Evolutionary conservation across 2,888 invertebrate species (phyloP).

Genomic region (Rhagonycha fulva): DNA sequence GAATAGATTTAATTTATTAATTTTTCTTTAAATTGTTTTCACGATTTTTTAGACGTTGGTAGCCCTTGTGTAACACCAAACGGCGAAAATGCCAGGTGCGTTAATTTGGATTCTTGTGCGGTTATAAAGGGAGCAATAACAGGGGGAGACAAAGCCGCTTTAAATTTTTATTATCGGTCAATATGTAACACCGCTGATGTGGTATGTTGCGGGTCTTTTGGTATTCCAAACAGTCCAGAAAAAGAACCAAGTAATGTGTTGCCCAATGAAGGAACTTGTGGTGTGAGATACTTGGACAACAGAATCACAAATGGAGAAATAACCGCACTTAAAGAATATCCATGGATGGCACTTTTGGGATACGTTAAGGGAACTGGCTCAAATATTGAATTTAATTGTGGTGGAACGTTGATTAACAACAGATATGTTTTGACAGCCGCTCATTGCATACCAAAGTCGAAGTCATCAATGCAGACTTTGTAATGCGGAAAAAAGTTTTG

Average conservation of each 20-base stretch:
- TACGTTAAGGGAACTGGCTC: constrained; percentile 42
- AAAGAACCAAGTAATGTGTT: neutral
- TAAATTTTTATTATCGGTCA: neutral
- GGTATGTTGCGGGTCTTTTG: neutral
- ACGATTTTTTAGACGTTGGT: neutral
- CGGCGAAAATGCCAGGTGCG: neutral
- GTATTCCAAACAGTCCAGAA: neutral
- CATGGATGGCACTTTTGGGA: constrained; percentile 56
- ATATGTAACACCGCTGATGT: neutral
- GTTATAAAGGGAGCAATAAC: neutral
- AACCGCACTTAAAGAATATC: constrained; percentile 55
- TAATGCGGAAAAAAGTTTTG: neutral
- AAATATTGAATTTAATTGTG: constrained; percentile 51
- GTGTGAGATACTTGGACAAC: neutral
- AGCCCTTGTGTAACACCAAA: neutral
- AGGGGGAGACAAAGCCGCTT: neutral
- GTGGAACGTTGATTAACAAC: constrained; percentile 59
- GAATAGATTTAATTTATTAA: too few species aligned
- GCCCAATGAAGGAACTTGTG: constrained; percentile 13
- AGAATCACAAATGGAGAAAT: constrained; percentile 44
- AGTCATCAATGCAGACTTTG: neutral
- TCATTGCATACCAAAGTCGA: constrained; percentile 28
- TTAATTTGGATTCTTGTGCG: neutral
- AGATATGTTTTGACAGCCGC: constrained; percentile 30
- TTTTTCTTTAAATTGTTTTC: too few species aligned